These are phyloP conservation scores for Bujurquina vittata DNA, from an alignment of 2,113 vertebrate species.

Conservation along the genomic window DNA sequence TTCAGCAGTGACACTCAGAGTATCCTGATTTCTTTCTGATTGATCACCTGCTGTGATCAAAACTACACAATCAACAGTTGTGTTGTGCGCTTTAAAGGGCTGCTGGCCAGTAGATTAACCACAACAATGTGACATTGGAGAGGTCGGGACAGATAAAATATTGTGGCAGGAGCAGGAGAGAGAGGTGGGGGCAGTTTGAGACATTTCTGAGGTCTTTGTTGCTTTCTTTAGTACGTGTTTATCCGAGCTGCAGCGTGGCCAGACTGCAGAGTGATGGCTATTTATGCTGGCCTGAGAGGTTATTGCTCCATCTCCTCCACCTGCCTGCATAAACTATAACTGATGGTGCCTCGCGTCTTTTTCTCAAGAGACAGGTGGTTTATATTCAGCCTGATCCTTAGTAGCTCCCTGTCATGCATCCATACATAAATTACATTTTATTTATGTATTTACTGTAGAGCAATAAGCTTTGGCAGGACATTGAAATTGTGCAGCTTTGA, in stretches of 20 bases:
- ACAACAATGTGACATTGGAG: slow-evolving; percentile 51
- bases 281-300: slow-evolving; percentile 53
- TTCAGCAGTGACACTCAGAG: neutral
- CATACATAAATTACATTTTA: neutral
- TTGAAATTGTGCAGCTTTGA: neutral
- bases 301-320: slow-evolving; percentile 2
- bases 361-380: neutral
- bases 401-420: neutral
- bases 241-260: slow-evolving; percentile 35
- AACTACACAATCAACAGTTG: slow-evolving; percentile 11
- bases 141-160: slow-evolving; percentile 37
- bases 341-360: neutral
- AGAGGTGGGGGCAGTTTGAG: slow-evolving; percentile 5
- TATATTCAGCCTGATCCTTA: neutral
- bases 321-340: slow-evolving; percentile 5
- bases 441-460: neutral
- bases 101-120: slow-evolving; percentile 32
- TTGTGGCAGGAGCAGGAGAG: slow-evolving; percentile 2
- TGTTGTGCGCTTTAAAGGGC: slow-evolving; percentile 9
- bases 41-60: neutral
- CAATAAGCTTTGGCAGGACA: neutral
- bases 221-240: slow-evolving; percentile 63
- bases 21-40: neutral
- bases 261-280: slow-evolving; percentile 42
- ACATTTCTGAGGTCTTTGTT: slow-evolving; percentile 58